A percentile compares a stretch with the other conserved stretches of the same genome.
These are phyloP conservation scores for Thrips palmi DNA, from an alignment of 1,140 invertebrate species.

Conservation along the genomic window DNA sequence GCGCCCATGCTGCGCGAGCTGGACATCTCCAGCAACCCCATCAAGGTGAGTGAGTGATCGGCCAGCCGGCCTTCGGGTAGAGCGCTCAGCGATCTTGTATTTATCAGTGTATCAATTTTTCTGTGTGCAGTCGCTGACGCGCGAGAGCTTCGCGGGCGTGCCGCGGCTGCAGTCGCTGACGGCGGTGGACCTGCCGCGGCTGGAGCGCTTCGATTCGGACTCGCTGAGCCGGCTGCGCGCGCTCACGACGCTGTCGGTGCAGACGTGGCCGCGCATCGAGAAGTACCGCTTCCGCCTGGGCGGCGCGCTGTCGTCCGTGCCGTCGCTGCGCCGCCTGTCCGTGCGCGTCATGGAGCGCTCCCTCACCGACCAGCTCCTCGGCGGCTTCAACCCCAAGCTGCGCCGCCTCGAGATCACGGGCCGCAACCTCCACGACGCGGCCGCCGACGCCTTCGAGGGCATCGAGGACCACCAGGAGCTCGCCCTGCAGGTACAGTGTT, in stretches of 20 bases:
- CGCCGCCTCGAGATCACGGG: conserved; percentile 60
- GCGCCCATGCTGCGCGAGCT: conserved; percentile 36
- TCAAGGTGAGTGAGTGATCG: conserved; percentile 26
- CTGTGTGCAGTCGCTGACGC: conserved; percentile 13
- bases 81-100: background rate
- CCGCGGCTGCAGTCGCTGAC: conserved; percentile 16
- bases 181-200: conserved; percentile 14
- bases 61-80: background rate
- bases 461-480: conserved; percentile 36
- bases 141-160: conserved; percentile 18
- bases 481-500: too few species aligned
- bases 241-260: conserved; percentile 21
- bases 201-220: conserved; percentile 19
- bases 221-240: conserved; percentile 15
- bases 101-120: conserved; percentile 1
- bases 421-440: conserved; percentile 39
- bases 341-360: conserved; percentile 43
- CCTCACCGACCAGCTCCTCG: conserved; percentile 19
- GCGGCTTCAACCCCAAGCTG: conserved; percentile 54
- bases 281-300: conserved; percentile 36
- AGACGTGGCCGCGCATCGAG: conserved; percentile 39
- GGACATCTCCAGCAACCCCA: conserved; percentile 42
- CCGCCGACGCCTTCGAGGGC: conserved; percentile 44
- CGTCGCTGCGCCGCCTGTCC: conserved; percentile 35
- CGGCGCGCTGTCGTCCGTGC: conserved; percentile 31